Conservation (phyloP, 1,140 invertebrate species). For the Odontomachus brunneus region DNA sequence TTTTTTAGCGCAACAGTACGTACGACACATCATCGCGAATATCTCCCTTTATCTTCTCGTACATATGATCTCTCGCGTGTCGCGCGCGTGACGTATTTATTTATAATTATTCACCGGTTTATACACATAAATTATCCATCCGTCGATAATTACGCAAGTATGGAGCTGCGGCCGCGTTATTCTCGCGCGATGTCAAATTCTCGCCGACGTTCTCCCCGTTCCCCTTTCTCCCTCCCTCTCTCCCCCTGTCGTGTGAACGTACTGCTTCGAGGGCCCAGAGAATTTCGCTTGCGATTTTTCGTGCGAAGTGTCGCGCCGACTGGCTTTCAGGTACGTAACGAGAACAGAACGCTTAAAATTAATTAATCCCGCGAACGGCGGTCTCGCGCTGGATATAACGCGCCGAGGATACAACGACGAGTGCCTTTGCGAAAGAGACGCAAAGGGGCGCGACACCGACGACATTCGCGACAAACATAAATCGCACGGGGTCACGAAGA, state of each 20-base stretch:
- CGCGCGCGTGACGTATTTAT: not conserved
- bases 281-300: constrained; percentile 53
- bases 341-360: constrained; percentile 66
- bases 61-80: not conserved
- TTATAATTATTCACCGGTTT: constrained; percentile 10
- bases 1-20: too few relatives aligned
- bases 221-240: too few relatives aligned
- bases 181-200: constrained; percentile 22
- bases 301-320: constrained; percentile 63
- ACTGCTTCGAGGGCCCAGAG: constrained; percentile 39
- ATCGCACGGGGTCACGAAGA: constrained; percentile 6
- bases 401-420: constrained; percentile 27
- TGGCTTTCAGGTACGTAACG: constrained; percentile 81
- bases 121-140: constrained; percentile 15
- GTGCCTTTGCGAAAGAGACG: constrained; percentile 40
- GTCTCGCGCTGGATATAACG: constrained; percentile 43
- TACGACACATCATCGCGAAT: too few relatives aligned
- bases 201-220: too few relatives aligned
- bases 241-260: too few relatives aligned
- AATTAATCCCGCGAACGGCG: constrained; percentile 59
- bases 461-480: constrained; percentile 39
- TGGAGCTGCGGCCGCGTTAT: not conserved
- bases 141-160: not conserved
- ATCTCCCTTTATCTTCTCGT: not conserved
- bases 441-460: constrained; percentile 43